Conservation (phyloP, 2,888 invertebrate genomes). For the Serrognathus titanus region DNA sequence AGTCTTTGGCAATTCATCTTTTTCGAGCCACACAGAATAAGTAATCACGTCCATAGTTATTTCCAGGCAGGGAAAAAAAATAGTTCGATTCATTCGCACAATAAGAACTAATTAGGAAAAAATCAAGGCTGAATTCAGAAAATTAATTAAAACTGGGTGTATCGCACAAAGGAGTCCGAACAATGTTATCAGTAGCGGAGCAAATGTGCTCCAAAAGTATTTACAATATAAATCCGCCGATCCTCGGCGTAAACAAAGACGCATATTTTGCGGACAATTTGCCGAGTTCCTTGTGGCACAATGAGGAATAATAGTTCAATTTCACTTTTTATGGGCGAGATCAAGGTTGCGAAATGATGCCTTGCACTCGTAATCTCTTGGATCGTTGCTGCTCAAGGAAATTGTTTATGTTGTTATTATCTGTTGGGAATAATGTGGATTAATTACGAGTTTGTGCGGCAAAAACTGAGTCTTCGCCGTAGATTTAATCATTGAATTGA, state of each 20-base stretch:
- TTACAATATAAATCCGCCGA: not conserved
- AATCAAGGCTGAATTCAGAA: not conserved
- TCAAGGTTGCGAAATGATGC: constrained; percentile 2
- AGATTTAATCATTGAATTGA: not conserved
- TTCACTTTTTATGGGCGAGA: constrained; percentile 10
- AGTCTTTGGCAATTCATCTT: no score
- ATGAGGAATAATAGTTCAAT: constrained; percentile 6
- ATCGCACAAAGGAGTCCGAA: not conserved
- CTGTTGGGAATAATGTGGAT: not conserved
- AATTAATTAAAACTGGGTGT: constrained; percentile 5
- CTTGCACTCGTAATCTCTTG: not conserved
- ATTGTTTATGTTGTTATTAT: not conserved
- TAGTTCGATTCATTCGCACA: no score
- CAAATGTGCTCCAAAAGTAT: not conserved
- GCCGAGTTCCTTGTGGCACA: not conserved
- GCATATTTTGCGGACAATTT: no score
- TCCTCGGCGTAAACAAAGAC: not conserved
- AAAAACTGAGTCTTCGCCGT: not conserved
- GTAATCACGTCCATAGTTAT: no score
- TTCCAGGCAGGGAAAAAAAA: no score
- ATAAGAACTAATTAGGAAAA: not conserved
- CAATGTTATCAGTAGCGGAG: no score
- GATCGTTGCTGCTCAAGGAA: not conserved
- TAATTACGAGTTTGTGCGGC: not conserved
- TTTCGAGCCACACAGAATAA: no score